A percentile compares a stretch with the other conserved stretches of the same genome.
Evolutionary conservation across 2,888 invertebrate genomes (phyloP).

Genomic region (Malacosoma neustria): DNA sequence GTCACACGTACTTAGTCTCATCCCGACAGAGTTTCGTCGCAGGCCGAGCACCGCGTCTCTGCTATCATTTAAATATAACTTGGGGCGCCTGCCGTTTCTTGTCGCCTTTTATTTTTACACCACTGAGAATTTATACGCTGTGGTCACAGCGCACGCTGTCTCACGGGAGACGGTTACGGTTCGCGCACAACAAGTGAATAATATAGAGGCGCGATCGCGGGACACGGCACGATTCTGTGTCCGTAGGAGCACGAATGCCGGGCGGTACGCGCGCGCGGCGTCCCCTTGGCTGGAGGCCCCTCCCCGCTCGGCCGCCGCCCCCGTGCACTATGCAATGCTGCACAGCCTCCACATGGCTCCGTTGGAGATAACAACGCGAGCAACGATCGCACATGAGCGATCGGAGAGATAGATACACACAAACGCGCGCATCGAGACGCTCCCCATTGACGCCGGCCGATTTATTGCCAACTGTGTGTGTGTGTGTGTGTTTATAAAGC

Average conservation of each 20-base stretch:
- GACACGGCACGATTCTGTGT: background rate
- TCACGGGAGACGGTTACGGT: constrained; percentile 34
- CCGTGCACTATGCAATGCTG: constrained; percentile 57
- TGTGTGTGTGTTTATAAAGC: constrained; percentile 27
- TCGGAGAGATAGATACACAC: constrained; percentile 21
- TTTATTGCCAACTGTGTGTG: constrained; percentile 46
- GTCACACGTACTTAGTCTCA: constrained; percentile 67
- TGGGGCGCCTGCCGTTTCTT: constrained; percentile 60
- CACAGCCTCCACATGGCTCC: constrained; percentile 60
- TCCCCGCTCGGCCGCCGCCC: constrained; percentile 20
- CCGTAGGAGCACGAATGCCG: constrained; percentile 8
- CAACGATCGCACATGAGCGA: constrained; percentile 33
- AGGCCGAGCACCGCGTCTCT: constrained; percentile 50
- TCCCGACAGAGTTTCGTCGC: constrained; percentile 54
- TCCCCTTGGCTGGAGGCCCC: constrained; percentile 22
- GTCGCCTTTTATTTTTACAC: constrained; percentile 70
- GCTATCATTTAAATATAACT: constrained; percentile 74
- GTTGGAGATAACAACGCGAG: constrained; percentile 37
- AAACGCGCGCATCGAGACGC: constrained; percentile 32
- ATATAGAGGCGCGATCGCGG: background rate
- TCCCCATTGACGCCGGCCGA: constrained; percentile 56
- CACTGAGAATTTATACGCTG: constrained; percentile 42
- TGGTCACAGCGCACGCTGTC: constrained; percentile 49
- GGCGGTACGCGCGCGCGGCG: constrained; percentile 14
- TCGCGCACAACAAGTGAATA: constrained; percentile 12